Evolutionary conservation across 2,797 vertebrate species (phyloP), one percentile per base, ranked within the genome.

Genomic region (Dendrocincla tyrannina): DNA sequence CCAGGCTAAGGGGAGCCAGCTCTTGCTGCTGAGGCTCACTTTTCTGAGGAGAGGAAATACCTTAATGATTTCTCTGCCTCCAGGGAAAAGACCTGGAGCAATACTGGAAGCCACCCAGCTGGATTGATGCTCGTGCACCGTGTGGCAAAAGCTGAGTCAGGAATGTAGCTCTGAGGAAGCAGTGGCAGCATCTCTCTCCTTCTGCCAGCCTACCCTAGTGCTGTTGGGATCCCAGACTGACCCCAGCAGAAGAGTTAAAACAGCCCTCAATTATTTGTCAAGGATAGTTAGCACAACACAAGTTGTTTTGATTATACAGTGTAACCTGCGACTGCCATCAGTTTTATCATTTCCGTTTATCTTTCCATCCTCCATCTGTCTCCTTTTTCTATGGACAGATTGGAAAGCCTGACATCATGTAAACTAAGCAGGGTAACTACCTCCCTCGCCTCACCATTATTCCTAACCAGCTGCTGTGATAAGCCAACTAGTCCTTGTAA

Each of bases 391-490:
- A 47, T 0, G 30, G 60, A 84, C 32, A 53, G 88, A 84, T 58
- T 46, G 50, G 53, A 66, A 89, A 91, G 52, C 46, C 53, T 88
- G 32, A 37, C 0, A 0, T 23, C 58, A 75, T 1, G 5, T n/a
- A 33, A 90, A 80, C 46, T 10, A 60, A 68, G 37, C 27, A 49
- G n/a, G 18, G 6, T 20, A 63, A 39, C 58, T n/a, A 14, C 63
- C 33, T 77, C 64, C 27, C 52, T 93, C 0, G 0, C 41, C 49
- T 90, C 66, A 64, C 53, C 44, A 47, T 16, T 41, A 19, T 23
- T 66, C 32, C 55, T 19, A 35, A 63, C 55, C 69, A 89, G 84
- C 69, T 94, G 87, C 92, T 95, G 66, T 53, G 93, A 77, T 60
- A 75, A 93, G 81, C 78, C 58, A 83, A 52, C 18, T 46, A 63